A percentile compares a stretch with the other conserved stretches of the same genome.
These are phyloP conservation scores for Dolomedes plantarius DNA, from an alignment of 2,888 invertebrate genomes.

Conservation along the genomic window DNA sequence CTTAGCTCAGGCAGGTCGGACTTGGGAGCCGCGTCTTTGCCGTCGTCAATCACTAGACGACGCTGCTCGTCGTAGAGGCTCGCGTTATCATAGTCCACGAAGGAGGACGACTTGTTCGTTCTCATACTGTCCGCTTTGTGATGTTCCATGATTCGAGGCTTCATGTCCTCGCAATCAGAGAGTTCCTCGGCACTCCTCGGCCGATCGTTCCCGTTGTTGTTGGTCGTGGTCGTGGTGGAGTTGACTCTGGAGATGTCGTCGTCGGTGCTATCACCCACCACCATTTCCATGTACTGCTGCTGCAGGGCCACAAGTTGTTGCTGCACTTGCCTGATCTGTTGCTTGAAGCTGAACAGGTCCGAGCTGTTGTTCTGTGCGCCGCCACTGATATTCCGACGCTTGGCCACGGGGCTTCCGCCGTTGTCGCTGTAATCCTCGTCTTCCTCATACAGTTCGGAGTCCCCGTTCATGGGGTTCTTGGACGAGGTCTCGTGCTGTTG, in stretches of 20 bases:
- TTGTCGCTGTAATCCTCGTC: slow-evolving; percentile 78
- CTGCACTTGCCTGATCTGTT: slow-evolving; percentile 81
- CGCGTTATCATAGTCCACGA: slow-evolving; percentile 74
- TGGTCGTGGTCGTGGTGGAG: slow-evolving; percentile 71
- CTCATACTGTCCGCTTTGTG: background rate
- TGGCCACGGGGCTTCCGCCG: slow-evolving; percentile 80
- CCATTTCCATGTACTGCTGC: slow-evolving; percentile 91
- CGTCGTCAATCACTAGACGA: slow-evolving; percentile 87
- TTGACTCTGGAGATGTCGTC: slow-evolving; percentile 77
- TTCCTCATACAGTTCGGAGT: slow-evolving; percentile 54
- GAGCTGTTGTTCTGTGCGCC: background rate
- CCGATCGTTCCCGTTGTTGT: slow-evolving; percentile 43
- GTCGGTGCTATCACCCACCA: slow-evolving; percentile 81
- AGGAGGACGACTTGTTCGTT: background rate
- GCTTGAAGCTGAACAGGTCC: slow-evolving; percentile 81
- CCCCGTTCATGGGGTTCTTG: slow-evolving; percentile 34
- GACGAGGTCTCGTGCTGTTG: slow-evolving; percentile 84
- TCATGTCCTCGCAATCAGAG: slow-evolving; percentile 45
- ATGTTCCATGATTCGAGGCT: slow-evolving; percentile 23
- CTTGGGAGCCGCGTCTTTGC: slow-evolving; percentile 80
- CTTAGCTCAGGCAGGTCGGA: slow-evolving; percentile 8
- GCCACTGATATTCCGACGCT: slow-evolving; percentile 46
- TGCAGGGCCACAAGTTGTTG: slow-evolving; percentile 85
- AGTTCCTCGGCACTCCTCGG: slow-evolving; percentile 17
- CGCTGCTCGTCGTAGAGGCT: slow-evolving; percentile 88